A percentile compares a stretch with the other conserved stretches of the same genome.
Evolutionary conservation across 2,797 vertebrate species (phyloP).

Genomic region (Malacoraja senta): DNA sequence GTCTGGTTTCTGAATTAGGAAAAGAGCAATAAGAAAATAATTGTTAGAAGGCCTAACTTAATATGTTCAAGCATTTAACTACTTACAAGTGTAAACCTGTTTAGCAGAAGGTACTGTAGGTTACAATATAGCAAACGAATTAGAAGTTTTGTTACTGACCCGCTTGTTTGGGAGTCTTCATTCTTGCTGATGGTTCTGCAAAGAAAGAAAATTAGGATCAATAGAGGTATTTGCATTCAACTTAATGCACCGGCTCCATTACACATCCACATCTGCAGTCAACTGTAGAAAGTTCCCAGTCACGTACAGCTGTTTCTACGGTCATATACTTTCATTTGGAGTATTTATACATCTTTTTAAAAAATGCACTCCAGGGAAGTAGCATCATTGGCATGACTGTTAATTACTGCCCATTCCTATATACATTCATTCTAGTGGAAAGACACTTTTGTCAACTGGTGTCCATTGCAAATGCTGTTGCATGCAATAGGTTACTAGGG

Average conservation of each 20-base stretch:
- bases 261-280: not conserved
- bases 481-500: not conserved
- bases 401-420: not conserved
- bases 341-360: too few species aligned
- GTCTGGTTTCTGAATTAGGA: not conserved
- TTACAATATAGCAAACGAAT: not conserved
- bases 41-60: not conserved
- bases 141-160: conserved; percentile 56
- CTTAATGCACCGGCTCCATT: too few species aligned
- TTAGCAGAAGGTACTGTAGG: not conserved
- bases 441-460: not conserved
- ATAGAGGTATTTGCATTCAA: not conserved
- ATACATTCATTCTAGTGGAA: not conserved
- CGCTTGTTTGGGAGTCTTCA: conserved; percentile 76
- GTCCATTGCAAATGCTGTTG: not conserved
- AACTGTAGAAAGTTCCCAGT: not conserved
- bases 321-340: not conserved
- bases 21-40: not conserved
- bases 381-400: not conserved
- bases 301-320: not conserved
- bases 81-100: not conserved
- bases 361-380: not conserved
- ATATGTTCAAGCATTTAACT: not conserved
- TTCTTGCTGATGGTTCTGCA: conserved; percentile 82
- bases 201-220: conserved; percentile 39